Evolutionary conservation across 1,140 invertebrate genomes (phyloP), one percentile per base, ranked within the genome.

Genomic region (Laupala kohalensis): DNA sequence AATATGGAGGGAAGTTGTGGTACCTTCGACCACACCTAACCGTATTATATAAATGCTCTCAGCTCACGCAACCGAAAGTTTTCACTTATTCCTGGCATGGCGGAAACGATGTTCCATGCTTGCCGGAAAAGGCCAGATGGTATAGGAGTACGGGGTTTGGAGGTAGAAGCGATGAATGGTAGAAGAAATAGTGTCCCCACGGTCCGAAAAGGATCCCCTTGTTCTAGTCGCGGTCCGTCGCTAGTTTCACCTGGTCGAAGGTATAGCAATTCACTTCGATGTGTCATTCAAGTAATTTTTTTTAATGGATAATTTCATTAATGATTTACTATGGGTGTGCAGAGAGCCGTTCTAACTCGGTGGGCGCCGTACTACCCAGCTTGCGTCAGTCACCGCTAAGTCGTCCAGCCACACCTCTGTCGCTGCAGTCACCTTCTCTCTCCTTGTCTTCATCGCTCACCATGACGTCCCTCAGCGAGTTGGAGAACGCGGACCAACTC

Each of bases 301-400:
- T 30, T 68, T 70, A 2, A 69, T 53, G 53, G 67, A 19, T 67
- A 30, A 67, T 26, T 67, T 9, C 6, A 23, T 24, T 67, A 12
- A 53, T n/a, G 24, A 12, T 29, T 12, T 29, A 19, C 64, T 62
- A 6, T 19, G 68, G 73, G 64, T 70, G 77, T 77, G 6, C 75
- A 83, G 86, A 86, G 71, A 78, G 80, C 3, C 80, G 86, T 64
- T 88, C 87, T 23, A 86, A 86, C 77, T 86, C 85, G 1, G 81
- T 85, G 63, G 85, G 86, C 2, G 83, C 85, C 13, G 81, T 84
- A n/a, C 82, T 83, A 25, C 78, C 79, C 2, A 75, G 72, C 1
- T 72, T 73, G 3, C 75, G 77, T 68, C 62, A 78, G 12, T 73
- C 67, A 25, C 24, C 25, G 23, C 67, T 63, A 62, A 70, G 5